Base-by-base conservation (phyloP, 2,888 invertebrate genomes). In the Ceriagrion tenellum region DNA sequence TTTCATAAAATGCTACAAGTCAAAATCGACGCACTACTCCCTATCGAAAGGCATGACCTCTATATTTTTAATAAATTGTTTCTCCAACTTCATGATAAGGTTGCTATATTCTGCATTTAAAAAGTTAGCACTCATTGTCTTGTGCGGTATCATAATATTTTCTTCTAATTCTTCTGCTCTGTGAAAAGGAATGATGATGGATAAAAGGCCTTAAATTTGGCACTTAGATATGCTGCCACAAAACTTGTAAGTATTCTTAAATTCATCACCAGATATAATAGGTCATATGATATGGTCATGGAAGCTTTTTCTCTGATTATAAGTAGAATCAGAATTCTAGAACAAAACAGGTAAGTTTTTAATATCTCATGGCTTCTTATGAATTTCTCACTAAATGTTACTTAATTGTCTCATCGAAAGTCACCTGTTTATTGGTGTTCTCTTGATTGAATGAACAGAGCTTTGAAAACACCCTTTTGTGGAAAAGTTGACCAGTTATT, bases 161-260 rank as follows among this genome's bases (percentile, higher is more conserved):
- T 93, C 93, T 93, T 69, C 40, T 74, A 74, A 91, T 69, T 69
- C 69, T 93, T 93, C 93, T 91, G 63, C 40, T 91, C 30, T 93
- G 93, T 74, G 55, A 93, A 91, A 91, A 69, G 93, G 63, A 93
- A 74, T 69, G 93, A 93, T 93, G 93, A 93, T 93, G 93, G 93
- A 81, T 81, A 16, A 35, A 35, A 30, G 35, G 35, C 81, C 93
- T 74, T 93, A 74, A 93, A 47, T 69, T 47, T 40, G 47, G 93
- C 93, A 93, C 47, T 93, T 69, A 69, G 93, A 93, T 93, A 47
- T 69, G 47, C 69, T 40, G 93, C 93, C 69, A 40, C 18, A 35
- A 93, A 93, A 74, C 69, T 63, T 69, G 93, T 93, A 93, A 93
- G 93, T 93, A 93, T 74, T 69, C 16, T 69, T 47, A 69, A 74